These are phyloP conservation scores for Torymus aiolomorphi DNA, from an alignment of 2,888 invertebrate genomes.

Conservation along the genomic window DNA sequence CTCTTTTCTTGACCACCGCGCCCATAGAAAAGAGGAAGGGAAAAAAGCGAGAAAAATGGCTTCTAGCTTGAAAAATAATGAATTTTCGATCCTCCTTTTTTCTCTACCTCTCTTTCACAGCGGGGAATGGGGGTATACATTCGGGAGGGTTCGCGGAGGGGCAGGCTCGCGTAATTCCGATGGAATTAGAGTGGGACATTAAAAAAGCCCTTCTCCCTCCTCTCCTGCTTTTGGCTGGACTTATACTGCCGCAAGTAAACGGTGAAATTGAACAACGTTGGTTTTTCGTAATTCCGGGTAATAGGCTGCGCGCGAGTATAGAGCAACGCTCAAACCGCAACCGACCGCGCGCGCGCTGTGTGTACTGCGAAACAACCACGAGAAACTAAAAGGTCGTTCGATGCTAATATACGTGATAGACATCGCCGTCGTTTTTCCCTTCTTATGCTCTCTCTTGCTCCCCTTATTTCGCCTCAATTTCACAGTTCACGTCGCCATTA, in stretches of 20 bases:
- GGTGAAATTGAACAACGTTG: slow-evolving; percentile 39
- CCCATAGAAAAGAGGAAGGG: background rate
- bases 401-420: slow-evolving; percentile 41
- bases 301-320: background rate
- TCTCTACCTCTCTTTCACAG: too few relatives aligned
- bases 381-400: slow-evolving; percentile 47
- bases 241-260: slow-evolving; percentile 34
- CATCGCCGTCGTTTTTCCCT: slow-evolving; percentile 5
- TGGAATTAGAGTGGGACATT: slow-evolving; percentile 11
- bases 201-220: background rate
- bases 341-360: background rate
- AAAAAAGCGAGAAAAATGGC: slow-evolving; percentile 30
- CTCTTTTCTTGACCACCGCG: background rate
- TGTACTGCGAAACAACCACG: slow-evolving; percentile 37
- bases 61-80: slow-evolving; percentile 8
- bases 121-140: too few relatives aligned
- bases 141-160: too few relatives aligned
- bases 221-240: too few relatives aligned
- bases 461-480: background rate
- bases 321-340: slow-evolving; percentile 38
- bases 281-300: slow-evolving; percentile 45
- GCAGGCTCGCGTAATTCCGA: background rate
- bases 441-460: too few relatives aligned
- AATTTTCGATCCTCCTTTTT: slow-evolving; percentile 19
- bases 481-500: background rate